Base-by-base conservation (phyloP, 2,888 invertebrate species). In the Thyatira batis region DNA sequence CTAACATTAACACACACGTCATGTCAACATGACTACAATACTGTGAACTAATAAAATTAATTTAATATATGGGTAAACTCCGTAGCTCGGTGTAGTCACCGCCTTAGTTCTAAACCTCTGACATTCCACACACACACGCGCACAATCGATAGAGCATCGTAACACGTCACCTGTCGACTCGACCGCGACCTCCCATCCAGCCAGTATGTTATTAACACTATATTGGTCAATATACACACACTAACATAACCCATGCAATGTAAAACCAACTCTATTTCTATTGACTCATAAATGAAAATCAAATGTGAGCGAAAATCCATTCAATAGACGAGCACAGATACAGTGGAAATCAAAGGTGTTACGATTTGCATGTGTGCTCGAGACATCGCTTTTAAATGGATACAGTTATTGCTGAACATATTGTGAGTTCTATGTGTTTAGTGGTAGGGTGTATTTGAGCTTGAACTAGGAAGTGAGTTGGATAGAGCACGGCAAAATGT, bases 401-500 rank as follows among this genome's bases (percentile, higher is more conserved):
- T 74, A 67, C 61, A 53, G 53, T 58, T 67, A 55, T 45, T 73
- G 82, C 78, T 76, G 49, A 44, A 50, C 49, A 57, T 50, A 76
- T 71, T 79, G 66, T 77, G 60, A 61, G 59, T 68, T 77, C 60
- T 85, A 72, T 63, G n/a, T 0, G 2, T 10, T 8, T 45, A 21
- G 2, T 1, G 23, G 58, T 83, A 84, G 60, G 72, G 78, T 77
- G 61, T 48, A 46, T 65, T 69, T 77, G 82, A 45, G 66, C 52
- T 44, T 76, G 78, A 57, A 89, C 83, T 81, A 90, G 90, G 90
- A 90, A 90, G 90, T 89, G 76, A 83, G 78, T 86, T 87, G 86
- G 86, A 87, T 89, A 87, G 82, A 81, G 87, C 89, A 88, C 87
- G 78, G 86, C 82, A 76, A 85, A 85, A 87, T 85, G 85, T 83